Base-by-base conservation (phyloP, 2,113 vertebrate genomes). In the Ictalurus punctatus region DNA sequence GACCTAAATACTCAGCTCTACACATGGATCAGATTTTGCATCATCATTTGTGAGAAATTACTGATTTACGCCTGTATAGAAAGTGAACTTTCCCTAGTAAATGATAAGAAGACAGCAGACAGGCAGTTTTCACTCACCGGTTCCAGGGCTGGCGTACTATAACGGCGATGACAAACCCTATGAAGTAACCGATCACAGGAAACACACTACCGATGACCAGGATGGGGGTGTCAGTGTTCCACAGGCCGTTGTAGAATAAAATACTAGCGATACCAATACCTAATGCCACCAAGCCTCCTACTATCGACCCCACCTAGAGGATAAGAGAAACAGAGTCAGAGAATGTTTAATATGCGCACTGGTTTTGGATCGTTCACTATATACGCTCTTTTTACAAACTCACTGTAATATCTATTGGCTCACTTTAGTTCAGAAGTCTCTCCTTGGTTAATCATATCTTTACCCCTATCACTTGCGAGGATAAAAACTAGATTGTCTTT, bases 101-200 rank as follows among this genome's bases (percentile, higher is more conserved):
- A 44, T 76, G 73, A 21, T 37, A 19, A 2, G 30, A 74, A 14
- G 69, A 74, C 71, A 40, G 34, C 10, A 10, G 71, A 40, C 19
- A 40, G 4, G 1, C 12, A 52, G 27, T 48, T 76, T 13, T 56
- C 54, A 71, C 54, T 56, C 54, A 71, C 95, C 94, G 95, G 84
- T 91, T 90, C 94, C 94, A 95, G 54, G 95, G 90, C 0, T 95
- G 95, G 9, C 88, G 93, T 52, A 91, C 30, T 54, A 94, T 86
- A 48, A 93, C 56, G n/a, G 94, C 93, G 84, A 94, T 87, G 52
- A 94, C 65, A 85, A 96, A 96, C 59, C 94, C 95, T 3, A 58
- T 0, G 5, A 74, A 25, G 52, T 93, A 92, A 86, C 95, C 95
- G 1, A 93, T 91, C 88, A 94, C 37, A 34, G 95, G 94, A 61